phyloP scores from a whole-genome alignment of 2,113 vertebrate species.

The Paedocypris sp. region DNA sequence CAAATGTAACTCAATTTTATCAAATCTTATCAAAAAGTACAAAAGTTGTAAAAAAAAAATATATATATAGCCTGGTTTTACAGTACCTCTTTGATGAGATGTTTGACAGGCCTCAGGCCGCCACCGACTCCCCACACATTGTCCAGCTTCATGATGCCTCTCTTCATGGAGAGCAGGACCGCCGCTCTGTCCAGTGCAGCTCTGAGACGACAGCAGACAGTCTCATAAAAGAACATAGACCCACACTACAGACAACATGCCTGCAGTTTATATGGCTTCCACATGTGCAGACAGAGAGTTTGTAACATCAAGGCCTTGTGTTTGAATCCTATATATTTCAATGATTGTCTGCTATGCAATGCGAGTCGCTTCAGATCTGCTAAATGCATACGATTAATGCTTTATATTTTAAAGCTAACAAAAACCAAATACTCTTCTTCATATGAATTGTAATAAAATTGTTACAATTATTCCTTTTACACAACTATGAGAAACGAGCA shows the following conservation, averaged over 20 bases:
- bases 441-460: no score
- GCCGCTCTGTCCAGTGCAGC: constrained; percentile 73
- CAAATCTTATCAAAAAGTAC: no score
- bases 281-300: background rate
- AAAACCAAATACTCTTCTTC: no score
- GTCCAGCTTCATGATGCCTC: constrained; percentile 68
- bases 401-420: background rate
- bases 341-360: no score
- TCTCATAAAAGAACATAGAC: no score
- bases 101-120: constrained; percentile 74
- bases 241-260: no score
- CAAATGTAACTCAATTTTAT: no score
- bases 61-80: background rate
- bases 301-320: no score
- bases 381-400: background rate
- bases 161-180: constrained; percentile 71
- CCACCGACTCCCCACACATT: constrained; percentile 82
- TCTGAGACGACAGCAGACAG: constrained; percentile 38
- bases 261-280: background rate
- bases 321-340: no score
- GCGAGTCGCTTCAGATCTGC: no score
- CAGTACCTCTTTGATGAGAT: constrained; percentile 73
- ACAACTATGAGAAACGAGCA: no score
- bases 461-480: no score
- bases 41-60: background rate